phyloP scores from a whole-genome alignment of 2,888 invertebrate genomes.

The Cenopis cana region DNA sequence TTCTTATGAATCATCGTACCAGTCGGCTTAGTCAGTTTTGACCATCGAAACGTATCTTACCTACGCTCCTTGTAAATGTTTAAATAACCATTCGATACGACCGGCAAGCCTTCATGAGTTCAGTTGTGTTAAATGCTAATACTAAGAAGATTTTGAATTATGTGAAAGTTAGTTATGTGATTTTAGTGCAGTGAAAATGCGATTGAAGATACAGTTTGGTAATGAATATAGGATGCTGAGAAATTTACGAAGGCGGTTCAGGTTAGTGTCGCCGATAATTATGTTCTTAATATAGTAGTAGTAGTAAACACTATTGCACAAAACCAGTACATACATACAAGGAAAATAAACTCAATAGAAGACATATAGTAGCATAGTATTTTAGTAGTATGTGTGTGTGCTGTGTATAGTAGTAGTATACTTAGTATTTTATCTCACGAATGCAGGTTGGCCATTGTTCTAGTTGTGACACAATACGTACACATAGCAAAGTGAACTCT shows the following conservation, averaged over 20 bases:
- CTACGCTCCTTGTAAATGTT: constrained; percentile 72
- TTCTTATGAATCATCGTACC: constrained; percentile 73
- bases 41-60: constrained; percentile 59
- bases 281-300: too few relatives aligned
- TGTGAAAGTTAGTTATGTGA: constrained; percentile 21
- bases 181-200: constrained; percentile 59
- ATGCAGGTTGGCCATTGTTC: too few relatives aligned
- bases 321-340: too few relatives aligned
- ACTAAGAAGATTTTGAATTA: too few relatives aligned
- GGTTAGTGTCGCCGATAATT: constrained; percentile 53
- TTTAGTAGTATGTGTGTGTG: too few relatives aligned
- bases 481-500: too few relatives aligned
- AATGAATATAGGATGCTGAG: constrained; percentile 56
- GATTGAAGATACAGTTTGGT: constrained; percentile 58
- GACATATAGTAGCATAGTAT: too few relatives aligned
- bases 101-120: not conserved
- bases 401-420: too few relatives aligned
- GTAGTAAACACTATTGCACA: too few relatives aligned
- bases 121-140: not conserved
- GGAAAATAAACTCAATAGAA: too few relatives aligned
- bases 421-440: too few relatives aligned
- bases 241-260: constrained; percentile 59
- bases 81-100: constrained; percentile 61
- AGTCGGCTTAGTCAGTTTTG: constrained; percentile 64
- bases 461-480: too few relatives aligned